These are phyloP conservation scores for Pseudomugil tenellus DNA, from an alignment of 2,797 vertebrate genomes.

Conservation along the genomic window DNA sequence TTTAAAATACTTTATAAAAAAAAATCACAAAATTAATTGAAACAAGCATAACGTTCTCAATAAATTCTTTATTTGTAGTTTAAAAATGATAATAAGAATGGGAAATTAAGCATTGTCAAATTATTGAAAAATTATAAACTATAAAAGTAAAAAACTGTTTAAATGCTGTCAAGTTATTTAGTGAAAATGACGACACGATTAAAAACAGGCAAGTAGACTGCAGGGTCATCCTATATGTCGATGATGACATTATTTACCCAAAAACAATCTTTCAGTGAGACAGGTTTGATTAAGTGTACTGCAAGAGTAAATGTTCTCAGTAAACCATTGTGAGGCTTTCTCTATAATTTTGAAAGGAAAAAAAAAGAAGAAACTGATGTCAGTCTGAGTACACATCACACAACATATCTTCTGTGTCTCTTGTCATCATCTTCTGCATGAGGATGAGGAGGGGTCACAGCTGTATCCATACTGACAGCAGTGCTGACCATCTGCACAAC, in stretches of 20 bases:
- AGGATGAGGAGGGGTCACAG: constrained; percentile 46
- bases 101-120: neutral
- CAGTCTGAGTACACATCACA: neutral
- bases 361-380: neutral
- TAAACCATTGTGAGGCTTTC: neutral
- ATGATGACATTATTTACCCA: neutral
- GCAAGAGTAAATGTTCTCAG: neutral
- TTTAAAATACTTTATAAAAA: neutral
- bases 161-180: neutral
- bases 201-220: neutral
- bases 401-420: constrained; percentile 12
- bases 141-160: neutral
- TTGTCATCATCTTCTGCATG: constrained; percentile 40
- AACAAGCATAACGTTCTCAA: neutral
- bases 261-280: neutral
- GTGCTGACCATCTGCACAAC: constrained; percentile 72
- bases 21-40: neutral
- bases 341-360: neutral
- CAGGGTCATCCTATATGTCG: neutral
- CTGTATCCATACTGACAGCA: constrained; percentile 72
- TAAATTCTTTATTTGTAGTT: neutral
- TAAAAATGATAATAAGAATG: neutral
- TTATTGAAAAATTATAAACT: neutral
- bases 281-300: neutral
- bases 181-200: neutral